Conservation (phyloP, 2,113 vertebrate genomes). For the Acrocephalus kingi region DNA sequence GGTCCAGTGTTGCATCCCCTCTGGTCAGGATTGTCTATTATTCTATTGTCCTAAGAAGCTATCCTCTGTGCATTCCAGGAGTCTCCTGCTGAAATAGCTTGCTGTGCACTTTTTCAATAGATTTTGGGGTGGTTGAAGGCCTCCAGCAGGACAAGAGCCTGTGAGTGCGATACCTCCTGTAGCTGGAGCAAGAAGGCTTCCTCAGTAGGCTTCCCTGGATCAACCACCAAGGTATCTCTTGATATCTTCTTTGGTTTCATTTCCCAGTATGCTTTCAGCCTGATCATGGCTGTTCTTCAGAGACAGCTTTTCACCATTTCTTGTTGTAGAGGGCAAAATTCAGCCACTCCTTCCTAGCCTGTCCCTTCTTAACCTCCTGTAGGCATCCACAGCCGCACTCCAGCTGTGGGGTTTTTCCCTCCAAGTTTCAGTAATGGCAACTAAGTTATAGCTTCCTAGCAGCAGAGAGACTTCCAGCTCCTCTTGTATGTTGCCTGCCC, state of each 20-base stretch:
- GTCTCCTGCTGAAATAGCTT: not conserved
- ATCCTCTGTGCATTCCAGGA: not conserved
- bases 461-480: not conserved
- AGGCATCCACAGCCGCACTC: not conserved
- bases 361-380: not conserved
- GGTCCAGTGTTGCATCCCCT: not conserved
- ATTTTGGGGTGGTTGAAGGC: not conserved
- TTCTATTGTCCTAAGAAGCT: not conserved
- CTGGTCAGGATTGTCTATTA: not conserved
- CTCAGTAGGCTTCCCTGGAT: not conserved
- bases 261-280: not conserved
- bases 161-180: rapidly evolving
- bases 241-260: not conserved
- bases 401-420: not conserved
- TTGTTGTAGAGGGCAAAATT: not conserved
- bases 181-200: not conserved
- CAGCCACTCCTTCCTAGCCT: not conserved
- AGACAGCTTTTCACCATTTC: not conserved
- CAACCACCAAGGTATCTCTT: not conserved
- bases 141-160: not conserved
- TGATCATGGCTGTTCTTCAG: not conserved
- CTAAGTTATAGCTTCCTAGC: not conserved
- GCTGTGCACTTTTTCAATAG: not conserved
- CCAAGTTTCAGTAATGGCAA: not conserved
- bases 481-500: not conserved